Evolutionary conservation across 2,888 invertebrate genomes (phyloP).

Genomic region (Drosophila siamana): DNA sequence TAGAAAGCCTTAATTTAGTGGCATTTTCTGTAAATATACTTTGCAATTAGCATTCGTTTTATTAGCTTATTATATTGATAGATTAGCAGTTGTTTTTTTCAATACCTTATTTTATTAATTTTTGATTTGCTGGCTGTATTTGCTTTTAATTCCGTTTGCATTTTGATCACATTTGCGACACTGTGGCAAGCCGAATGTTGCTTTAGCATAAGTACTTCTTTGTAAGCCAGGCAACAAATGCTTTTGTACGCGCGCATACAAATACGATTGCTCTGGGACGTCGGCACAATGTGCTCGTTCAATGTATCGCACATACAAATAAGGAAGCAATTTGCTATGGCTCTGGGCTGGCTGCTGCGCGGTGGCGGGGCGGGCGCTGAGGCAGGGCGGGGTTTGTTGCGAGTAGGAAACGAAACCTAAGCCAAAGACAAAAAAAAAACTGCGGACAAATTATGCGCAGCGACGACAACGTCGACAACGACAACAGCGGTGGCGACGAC

Average conservation of each 20-base stretch:
- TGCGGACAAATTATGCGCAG: slow-evolving; percentile 68
- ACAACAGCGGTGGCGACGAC: not conserved
- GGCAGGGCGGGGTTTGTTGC: not conserved
- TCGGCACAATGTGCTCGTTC: slow-evolving; percentile 16
- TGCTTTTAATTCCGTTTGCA: too few species aligned
- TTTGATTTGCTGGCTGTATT: too few species aligned
- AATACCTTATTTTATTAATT: too few species aligned
- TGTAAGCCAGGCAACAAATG: slow-evolving; percentile 21
- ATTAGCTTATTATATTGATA: too few species aligned
- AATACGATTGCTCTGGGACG: slow-evolving; percentile 11
- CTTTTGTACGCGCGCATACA: slow-evolving; percentile 15
- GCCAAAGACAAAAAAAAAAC: slow-evolving; percentile 42
- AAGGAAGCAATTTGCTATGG: slow-evolving; percentile 72
- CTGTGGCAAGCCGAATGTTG: slow-evolving; percentile 23
- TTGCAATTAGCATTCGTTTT: too few species aligned
- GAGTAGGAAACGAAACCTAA: slow-evolving; percentile 67
- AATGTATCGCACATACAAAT: slow-evolving; percentile 57
- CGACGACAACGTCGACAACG: slow-evolving; percentile 29
- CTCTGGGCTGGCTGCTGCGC: slow-evolving; percentile 41
- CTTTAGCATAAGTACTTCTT: slow-evolving; percentile 55
- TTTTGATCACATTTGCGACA: not conserved
- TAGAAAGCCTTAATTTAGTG: too few species aligned
- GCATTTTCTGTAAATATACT: too few species aligned
- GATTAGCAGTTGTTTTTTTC: too few species aligned
- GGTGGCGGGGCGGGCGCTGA: not conserved